Conservation (phyloP, 2,113 vertebrate genomes). For the Grammomys surdaster region DNA sequence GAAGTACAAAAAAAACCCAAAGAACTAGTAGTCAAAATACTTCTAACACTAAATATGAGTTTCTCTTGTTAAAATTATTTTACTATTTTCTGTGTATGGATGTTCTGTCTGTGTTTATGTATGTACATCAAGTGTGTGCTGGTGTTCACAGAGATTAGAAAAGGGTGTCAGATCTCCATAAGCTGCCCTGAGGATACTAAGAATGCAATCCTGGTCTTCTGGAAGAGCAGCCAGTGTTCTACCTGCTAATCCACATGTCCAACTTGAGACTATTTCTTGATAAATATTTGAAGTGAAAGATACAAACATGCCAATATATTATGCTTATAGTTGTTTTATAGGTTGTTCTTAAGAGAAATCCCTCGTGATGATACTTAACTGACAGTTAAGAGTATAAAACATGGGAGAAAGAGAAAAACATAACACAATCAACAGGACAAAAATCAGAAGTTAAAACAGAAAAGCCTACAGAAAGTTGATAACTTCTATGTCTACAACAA, state of each 20-base stretch:
- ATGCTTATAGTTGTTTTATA: background rate
- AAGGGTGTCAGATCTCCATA: background rate
- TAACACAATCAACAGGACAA: slow-evolving; percentile 34
- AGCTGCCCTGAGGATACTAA: background rate
- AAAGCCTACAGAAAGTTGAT: slow-evolving; percentile 34
- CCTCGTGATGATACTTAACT: background rate
- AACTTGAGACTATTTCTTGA: background rate
- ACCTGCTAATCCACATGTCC: background rate
- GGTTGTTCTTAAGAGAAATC: background rate
- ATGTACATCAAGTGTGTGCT: background rate
- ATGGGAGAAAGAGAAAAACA: background rate
- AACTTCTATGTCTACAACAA: slow-evolving; percentile 42
- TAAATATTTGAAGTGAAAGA: background rate
- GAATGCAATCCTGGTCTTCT: background rate
- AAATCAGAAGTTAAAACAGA: slow-evolving; percentile 41
- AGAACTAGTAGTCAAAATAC: slow-evolving; percentile 41
- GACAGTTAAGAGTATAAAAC: background rate
- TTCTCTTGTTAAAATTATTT: background rate
- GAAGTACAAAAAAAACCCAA: background rate
- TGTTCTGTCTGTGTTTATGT: background rate
- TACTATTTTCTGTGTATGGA: background rate
- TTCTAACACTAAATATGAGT: slow-evolving; percentile 39
- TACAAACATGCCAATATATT: slow-evolving; percentile 4
- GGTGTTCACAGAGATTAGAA: background rate
- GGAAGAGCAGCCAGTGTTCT: background rate